A percentile compares a stretch with the other conserved stretches of the same genome.
phyloP scores from a whole-genome alignment of 2,797 vertebrate genomes.

The Alectoris magna region DNA sequence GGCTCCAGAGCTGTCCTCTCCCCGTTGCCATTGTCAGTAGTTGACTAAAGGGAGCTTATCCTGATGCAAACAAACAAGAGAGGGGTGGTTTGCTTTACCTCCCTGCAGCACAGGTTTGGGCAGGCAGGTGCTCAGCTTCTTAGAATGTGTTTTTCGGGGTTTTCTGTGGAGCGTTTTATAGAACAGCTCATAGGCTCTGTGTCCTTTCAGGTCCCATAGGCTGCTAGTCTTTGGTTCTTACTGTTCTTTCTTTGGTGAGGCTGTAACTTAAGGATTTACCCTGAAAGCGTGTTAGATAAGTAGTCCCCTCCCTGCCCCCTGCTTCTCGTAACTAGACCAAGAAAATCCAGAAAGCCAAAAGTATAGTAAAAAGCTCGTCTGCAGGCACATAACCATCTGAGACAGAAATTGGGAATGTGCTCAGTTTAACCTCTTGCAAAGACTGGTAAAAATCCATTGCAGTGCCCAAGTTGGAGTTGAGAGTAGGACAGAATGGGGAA shows the following conservation, averaged over 20 bases:
- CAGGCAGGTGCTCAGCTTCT: background rate
- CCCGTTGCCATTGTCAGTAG: background rate
- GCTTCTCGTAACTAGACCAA: background rate
- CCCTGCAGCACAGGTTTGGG: background rate
- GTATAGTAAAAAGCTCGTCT: accelerated
- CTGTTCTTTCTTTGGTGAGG: background rate
- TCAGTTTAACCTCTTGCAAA: background rate
- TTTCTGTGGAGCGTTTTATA: background rate
- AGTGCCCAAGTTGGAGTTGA: background rate
- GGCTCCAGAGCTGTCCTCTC: background rate
- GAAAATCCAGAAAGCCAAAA: background rate
- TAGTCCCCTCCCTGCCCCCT: background rate
- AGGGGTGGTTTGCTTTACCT: background rate
- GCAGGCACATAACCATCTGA: accelerated
- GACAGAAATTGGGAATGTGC: background rate
- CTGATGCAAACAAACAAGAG: accelerated
- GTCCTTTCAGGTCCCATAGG: background rate
- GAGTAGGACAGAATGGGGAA: background rate
- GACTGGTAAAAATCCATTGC: background rate
- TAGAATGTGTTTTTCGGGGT: background rate
- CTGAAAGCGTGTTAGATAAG: background rate
- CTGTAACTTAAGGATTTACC: background rate
- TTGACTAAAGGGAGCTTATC: background rate
- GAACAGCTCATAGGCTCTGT: accelerated
- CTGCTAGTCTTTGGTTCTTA: background rate